Base-by-base conservation (phyloP, 2,797 vertebrate genomes). In the Okamejei kenojei region DNA sequence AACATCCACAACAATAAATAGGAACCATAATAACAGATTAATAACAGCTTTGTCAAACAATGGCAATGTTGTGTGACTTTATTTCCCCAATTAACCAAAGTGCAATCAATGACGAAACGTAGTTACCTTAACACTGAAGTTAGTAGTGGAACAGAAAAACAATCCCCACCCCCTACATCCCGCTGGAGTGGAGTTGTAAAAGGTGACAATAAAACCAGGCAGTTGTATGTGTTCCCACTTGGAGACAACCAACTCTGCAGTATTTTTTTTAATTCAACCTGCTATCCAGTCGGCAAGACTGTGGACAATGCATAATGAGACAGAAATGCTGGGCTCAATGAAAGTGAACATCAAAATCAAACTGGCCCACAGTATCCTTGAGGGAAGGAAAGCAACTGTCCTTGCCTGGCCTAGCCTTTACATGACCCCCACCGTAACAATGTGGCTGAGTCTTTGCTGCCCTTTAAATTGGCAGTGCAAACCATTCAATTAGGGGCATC, bases 1-100 rank as follows among this genome's bases (percentile, higher is more conserved):
- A 88, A 88, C 84, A 88, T n/a, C 15, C n/a, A 35, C 63, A 88
- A 88, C 84, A 88, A 88, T 88, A 88, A 88, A 88, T 88, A 86
- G 82, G 61, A 86, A 86, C 61, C 82, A 86, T 86, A 68, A 88
- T 88, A 88, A 88, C 84, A 35, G 58, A 86, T 88, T 88, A 88
- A 35, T 35, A 88, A 88, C n/a, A 6, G 61, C 6, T 84, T 35
- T 88, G 61, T 10, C 17, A 68, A 88, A 65, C n/a, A 88, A 68
- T 21, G 15, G 7, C 63, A 88, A 88, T 68, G 84, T 68, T 68
- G 84, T 68, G 13, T 32, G n/a, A 88, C 84, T 68, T 88, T 88
- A 88, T 88, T 68, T 88, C 32, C 63, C 68, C 61, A 68, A 88
- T 61, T 19, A 7, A 65, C 84, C n/a, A 68, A 88, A 88, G 17